Evolutionary conservation across 2,888 invertebrate genomes (phyloP).

Genomic region (Calameuta pallipes): DNA sequence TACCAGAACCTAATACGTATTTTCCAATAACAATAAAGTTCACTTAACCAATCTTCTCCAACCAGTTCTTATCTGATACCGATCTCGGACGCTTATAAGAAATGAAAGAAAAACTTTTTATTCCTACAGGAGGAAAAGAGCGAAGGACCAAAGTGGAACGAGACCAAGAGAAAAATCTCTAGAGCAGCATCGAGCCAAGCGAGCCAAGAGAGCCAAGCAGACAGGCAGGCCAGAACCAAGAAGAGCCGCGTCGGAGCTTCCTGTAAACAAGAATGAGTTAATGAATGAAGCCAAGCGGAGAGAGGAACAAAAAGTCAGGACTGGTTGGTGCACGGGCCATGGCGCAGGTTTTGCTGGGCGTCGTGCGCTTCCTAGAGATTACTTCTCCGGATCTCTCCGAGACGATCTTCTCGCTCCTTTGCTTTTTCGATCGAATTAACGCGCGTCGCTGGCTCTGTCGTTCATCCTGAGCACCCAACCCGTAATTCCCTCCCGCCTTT

Average conservation of each 20-base stretch:
- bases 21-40: too few relatives aligned
- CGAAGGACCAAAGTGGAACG: slow-evolving; percentile 23
- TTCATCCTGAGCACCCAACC: neutral
- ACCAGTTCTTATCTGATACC: too few relatives aligned
- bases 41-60: too few relatives aligned
- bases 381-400: slow-evolving; percentile 22
- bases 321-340: slow-evolving; percentile 28
- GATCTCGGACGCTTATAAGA: too few relatives aligned
- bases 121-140: neutral
- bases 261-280: slow-evolving; percentile 55
- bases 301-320: slow-evolving; percentile 38
- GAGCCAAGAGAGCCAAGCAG: slow-evolving; percentile 20
- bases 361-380: slow-evolving; percentile 25
- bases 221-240: slow-evolving; percentile 32
- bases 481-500: too few relatives aligned
- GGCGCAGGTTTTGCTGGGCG: slow-evolving; percentile 32
- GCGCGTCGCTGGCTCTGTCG: slow-evolving; percentile 27
- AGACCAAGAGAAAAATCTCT: neutral
- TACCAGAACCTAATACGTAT: too few relatives aligned
- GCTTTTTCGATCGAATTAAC: slow-evolving; percentile 33
- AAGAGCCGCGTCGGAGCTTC: slow-evolving; percentile 40
- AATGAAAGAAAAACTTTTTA: neutral
- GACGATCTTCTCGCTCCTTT: slow-evolving; percentile 2
- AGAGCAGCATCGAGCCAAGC: neutral
- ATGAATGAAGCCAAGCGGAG: slow-evolving; percentile 42